Evolutionary conservation across 2,797 vertebrate genomes (phyloP).

Genomic region (Sebastes trivittatus): DNA sequence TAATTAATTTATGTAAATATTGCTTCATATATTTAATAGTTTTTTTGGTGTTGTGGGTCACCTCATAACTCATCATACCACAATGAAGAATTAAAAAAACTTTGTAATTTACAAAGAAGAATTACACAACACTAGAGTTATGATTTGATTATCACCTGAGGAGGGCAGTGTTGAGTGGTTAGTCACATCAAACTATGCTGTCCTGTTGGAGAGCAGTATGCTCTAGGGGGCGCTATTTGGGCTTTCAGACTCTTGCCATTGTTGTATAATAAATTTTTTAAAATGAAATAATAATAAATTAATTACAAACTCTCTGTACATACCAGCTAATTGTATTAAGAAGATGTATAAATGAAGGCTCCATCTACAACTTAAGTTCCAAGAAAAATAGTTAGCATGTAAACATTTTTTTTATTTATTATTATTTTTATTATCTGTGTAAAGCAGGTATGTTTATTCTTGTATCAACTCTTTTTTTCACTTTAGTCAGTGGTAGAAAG

Average conservation of each 20-base stretch:
- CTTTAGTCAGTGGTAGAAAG: too few species aligned
- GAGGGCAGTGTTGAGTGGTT: conserved; percentile 42
- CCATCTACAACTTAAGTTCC: background rate
- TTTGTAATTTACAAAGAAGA: background rate
- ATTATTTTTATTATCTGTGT: background rate
- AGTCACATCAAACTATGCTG: background rate
- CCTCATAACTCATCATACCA: background rate
- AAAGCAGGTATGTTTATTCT: background rate
- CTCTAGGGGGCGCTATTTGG: background rate
- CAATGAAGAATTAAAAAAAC: background rate
- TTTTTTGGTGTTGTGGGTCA: background rate
- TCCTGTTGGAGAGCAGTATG: background rate
- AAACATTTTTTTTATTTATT: background rate
- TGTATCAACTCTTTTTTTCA: background rate
- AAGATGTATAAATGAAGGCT: background rate
- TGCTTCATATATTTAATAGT: background rate
- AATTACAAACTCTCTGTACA: background rate
- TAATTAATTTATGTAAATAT: background rate
- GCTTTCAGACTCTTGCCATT: background rate
- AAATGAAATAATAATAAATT: background rate
- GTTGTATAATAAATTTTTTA: background rate
- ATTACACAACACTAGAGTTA: background rate
- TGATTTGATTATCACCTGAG: background rate
- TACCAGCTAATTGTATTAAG: background rate
- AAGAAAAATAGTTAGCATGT: too few species aligned